phyloP scores from a whole-genome alignment of 2,888 invertebrate species.

The Unio pictorum region DNA sequence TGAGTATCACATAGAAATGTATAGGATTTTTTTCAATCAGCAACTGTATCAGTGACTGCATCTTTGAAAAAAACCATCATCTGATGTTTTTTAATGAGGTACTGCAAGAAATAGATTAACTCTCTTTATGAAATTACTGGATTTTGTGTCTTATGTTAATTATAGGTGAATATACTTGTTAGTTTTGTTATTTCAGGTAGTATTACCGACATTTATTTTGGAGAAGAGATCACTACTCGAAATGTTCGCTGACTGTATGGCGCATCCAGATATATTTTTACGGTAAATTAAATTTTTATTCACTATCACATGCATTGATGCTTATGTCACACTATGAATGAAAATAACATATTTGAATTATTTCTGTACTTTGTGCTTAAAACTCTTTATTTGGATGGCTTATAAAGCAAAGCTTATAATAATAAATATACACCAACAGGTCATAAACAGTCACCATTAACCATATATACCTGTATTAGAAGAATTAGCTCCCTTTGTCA shows the following conservation, averaged over 20 bases:
- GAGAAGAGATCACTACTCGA: slow-evolving; percentile 74
- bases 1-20: too few species aligned
- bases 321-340: not conserved
- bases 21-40: too few species aligned
- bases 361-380: not conserved
- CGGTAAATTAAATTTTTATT: slow-evolving; percentile 49
- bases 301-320: not conserved
- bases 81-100: not conserved
- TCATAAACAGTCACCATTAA: too few species aligned
- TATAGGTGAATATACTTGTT: not conserved
- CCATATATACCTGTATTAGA: too few species aligned
- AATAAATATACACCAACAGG: too few species aligned
- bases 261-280: slow-evolving; percentile 72
- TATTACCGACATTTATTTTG: slow-evolving; percentile 73
- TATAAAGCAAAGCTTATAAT: too few species aligned
- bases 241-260: slow-evolving; percentile 74
- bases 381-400: too few species aligned
- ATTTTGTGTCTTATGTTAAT: not conserved
- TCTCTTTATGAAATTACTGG: not conserved
- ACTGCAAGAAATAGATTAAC: too few species aligned
- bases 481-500: too few species aligned
- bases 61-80: not conserved
- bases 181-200: slow-evolving; percentile 57
- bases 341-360: not conserved
- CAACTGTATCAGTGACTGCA: not conserved